A percentile compares a stretch with the other conserved stretches of the same genome.
phyloP scores from a whole-genome alignment of 2,113 vertebrate genomes.

The Loxodonta africana region DNA sequence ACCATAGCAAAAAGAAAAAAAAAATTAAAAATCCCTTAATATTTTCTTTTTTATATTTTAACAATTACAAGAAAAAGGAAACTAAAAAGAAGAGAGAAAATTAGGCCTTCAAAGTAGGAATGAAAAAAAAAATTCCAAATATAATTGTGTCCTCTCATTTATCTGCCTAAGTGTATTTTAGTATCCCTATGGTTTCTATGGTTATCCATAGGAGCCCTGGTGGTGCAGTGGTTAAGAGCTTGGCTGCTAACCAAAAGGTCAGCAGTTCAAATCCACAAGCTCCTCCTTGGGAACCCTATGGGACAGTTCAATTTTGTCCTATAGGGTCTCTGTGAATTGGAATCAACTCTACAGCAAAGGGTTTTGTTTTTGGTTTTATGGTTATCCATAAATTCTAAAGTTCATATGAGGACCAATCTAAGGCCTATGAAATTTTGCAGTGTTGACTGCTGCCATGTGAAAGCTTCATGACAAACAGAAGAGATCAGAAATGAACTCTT shows the following conservation, averaged over 20 bases:
- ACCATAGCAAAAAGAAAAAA: neutral
- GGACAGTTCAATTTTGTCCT: no score
- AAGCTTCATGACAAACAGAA: neutral
- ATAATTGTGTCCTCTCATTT: neutral
- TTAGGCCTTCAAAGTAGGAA: neutral
- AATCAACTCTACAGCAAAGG: neutral
- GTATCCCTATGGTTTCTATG: neutral
- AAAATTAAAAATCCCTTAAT: slow-evolving; percentile 52
- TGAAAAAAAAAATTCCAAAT: neutral
- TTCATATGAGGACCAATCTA: accelerated
- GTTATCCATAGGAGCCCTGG: neutral
- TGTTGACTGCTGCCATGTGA: neutral
- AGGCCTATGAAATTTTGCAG: neutral
- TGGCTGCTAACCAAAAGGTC: no score
- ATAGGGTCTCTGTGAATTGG: neutral
- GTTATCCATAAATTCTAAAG: neutral
- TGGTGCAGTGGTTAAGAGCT: no score
- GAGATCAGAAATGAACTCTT: neutral
- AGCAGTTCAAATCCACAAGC: no score
- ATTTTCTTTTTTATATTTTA: slow-evolving; percentile 79
- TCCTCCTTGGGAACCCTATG: neutral
- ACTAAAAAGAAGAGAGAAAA: slow-evolving; percentile 21
- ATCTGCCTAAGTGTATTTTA: neutral
- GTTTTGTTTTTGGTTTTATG: neutral
- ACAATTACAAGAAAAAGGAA: slow-evolving; percentile 57